These are phyloP conservation scores for Blastobasis adustella DNA, from an alignment of 2,888 invertebrate species.

Conservation along the genomic window DNA sequence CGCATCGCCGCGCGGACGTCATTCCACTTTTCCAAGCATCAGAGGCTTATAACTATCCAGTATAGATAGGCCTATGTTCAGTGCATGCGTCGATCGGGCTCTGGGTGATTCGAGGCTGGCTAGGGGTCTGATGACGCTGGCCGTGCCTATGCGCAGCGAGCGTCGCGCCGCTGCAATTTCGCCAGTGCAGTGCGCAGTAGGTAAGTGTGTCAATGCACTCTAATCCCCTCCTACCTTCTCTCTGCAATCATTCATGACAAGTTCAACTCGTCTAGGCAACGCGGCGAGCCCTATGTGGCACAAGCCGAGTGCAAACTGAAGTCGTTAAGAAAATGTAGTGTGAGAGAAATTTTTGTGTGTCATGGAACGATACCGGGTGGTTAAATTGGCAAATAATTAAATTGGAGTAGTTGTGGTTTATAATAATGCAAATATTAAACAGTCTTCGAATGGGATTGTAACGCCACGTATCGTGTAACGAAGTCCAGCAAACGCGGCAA, in stretches of 20 bases:
- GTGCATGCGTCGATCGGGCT: constrained; percentile 17
- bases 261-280: constrained; percentile 49
- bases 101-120: constrained; percentile 20
- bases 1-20: constrained; percentile 62
- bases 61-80: constrained; percentile 30
- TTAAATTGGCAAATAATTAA: no score
- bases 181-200: constrained; percentile 65
- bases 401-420: no score
- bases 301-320: background rate
- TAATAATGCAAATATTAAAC: no score
- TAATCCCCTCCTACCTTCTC: constrained; percentile 55
- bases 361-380: no score
- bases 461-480: no score
- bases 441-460: no score
- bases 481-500: constrained; percentile 34
- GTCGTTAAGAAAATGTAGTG: no score
- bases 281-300: constrained; percentile 8
- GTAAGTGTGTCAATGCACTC: constrained; percentile 73
- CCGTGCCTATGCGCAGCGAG: constrained; percentile 41
- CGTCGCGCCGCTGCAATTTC: constrained; percentile 57
- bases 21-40: constrained; percentile 71
- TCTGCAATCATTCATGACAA: constrained; percentile 63
- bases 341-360: no score
- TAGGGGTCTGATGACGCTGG: constrained; percentile 41
- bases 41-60: constrained; percentile 52